phyloP scores from a whole-genome alignment of 2,888 invertebrate genomes.

The Tiliacea citrago region DNA sequence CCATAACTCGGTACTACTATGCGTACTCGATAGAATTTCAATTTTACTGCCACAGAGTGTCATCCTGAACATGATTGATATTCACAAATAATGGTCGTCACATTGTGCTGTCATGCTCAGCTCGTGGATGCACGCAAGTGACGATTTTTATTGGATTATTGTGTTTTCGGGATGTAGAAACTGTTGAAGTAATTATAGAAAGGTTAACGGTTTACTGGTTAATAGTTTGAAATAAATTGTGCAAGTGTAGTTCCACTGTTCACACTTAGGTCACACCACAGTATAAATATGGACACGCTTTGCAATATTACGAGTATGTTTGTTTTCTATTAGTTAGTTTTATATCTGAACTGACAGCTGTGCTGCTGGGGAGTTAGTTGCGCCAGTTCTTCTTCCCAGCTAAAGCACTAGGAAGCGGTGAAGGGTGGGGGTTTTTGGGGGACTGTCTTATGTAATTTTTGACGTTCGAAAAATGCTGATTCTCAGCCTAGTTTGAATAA shows the following conservation, averaged over 20 bases:
- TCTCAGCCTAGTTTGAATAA: too few species aligned
- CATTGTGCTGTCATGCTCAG: constrained; percentile 77
- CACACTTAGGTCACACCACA: background rate
- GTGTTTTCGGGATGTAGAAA: constrained; percentile 31
- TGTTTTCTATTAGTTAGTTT: too few species aligned
- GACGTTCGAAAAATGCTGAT: too few species aligned
- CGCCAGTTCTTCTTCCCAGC: too few species aligned
- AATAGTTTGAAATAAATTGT: constrained; percentile 6
- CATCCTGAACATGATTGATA: constrained; percentile 78
- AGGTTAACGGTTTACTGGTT: constrained; percentile 7
- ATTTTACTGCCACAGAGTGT: constrained; percentile 77
- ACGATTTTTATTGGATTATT: constrained; percentile 50
- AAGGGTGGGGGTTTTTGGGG: too few species aligned
- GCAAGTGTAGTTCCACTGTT: constrained; percentile 12
- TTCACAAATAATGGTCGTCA: constrained; percentile 74
- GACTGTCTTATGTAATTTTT: too few species aligned
- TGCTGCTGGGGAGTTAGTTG: too few species aligned
- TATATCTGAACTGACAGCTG: too few species aligned
- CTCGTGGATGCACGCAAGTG: constrained; percentile 38
- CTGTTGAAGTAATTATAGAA: constrained; percentile 41
- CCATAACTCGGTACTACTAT: constrained; percentile 73
- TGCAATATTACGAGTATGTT: constrained; percentile 2
- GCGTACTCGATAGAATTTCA: constrained; percentile 79
- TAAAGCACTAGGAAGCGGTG: too few species aligned
- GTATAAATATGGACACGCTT: background rate